A percentile compares a stretch with the other conserved stretches of the same genome.
These are phyloP conservation scores for Rhizomys pruinosus DNA, from an alignment of 2,113 vertebrate genomes.

Conservation along the genomic window DNA sequence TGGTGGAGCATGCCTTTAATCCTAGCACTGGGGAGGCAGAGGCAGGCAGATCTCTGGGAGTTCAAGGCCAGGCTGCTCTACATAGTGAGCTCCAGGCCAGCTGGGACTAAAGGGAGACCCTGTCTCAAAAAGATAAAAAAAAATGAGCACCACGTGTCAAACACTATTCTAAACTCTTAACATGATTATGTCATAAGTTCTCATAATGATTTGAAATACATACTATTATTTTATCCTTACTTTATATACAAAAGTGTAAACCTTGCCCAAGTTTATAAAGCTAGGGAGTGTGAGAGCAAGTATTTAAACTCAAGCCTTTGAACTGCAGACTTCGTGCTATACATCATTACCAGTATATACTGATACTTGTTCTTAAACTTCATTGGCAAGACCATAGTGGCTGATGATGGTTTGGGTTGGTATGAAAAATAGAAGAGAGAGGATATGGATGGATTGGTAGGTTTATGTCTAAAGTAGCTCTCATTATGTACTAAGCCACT, in stretches of 20 bases:
- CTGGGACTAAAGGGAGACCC: too few relatives aligned
- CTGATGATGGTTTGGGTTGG: background rate
- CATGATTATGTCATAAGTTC: background rate
- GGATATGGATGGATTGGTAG: background rate
- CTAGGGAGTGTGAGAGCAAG: background rate
- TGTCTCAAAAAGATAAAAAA: too few relatives aligned
- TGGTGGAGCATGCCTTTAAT: too few relatives aligned
- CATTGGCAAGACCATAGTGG: background rate
- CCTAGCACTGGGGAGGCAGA: too few relatives aligned
- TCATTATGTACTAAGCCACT: background rate
- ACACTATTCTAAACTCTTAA: background rate
- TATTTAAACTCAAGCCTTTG: slow-evolving; percentile 9
- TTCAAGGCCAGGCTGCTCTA: too few relatives aligned
- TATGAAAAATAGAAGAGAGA: background rate
- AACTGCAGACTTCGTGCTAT: background rate
- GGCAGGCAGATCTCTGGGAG: too few relatives aligned
- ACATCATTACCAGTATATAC: background rate
- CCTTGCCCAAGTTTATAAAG: background rate
- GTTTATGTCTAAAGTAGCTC: background rate
- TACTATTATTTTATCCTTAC: background rate
- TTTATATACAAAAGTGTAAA: slow-evolving; percentile 9
- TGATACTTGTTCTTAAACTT: slow-evolving; percentile 6
- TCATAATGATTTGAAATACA: background rate
- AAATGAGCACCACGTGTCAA: background rate
- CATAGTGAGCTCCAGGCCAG: too few relatives aligned